phyloP scores from a whole-genome alignment of 2,113 vertebrate genomes.

The Datnioides undecimradiatus region DNA sequence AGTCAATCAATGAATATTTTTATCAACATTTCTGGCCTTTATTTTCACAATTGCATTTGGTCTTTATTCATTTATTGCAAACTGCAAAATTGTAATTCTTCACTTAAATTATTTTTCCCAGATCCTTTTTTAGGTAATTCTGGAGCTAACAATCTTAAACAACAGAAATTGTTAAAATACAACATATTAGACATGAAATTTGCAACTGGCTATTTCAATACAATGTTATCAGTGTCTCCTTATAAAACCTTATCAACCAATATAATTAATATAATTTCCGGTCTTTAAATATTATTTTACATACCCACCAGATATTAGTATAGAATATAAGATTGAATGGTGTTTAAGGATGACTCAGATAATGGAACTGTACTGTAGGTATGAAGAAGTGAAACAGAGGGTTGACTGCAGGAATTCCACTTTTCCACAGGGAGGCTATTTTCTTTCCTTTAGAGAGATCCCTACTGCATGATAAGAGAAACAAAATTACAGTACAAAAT shows the following conservation, averaged over 20 bases:
- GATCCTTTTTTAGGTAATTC: background rate
- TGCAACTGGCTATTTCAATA: background rate
- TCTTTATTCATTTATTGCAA: background rate
- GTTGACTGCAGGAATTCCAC: constrained; percentile 31
- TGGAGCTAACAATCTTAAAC: background rate
- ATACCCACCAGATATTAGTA: background rate
- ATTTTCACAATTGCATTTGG: background rate
- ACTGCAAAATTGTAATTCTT: background rate
- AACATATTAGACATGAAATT: background rate
- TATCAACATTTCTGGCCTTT: background rate
- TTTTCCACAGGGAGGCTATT: constrained; percentile 43
- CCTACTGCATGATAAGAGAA: constrained; percentile 62
- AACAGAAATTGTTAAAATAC: background rate
- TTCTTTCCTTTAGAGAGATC: constrained; percentile 60
- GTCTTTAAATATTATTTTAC: background rate
- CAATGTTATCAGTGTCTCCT: constrained; percentile 15
- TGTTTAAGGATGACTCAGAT: background rate
- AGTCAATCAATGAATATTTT: background rate
- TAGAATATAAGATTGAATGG: background rate
- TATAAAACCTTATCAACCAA: constrained; percentile 27
- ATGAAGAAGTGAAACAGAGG: constrained; percentile 5
- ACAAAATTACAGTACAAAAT: constrained; percentile 74
- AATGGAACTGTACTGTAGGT: background rate
- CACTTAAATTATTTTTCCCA: background rate
- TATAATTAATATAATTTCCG: background rate